Conservation (phyloP, 2,888 invertebrate genomes). For the Chironomus tentans region DNA sequence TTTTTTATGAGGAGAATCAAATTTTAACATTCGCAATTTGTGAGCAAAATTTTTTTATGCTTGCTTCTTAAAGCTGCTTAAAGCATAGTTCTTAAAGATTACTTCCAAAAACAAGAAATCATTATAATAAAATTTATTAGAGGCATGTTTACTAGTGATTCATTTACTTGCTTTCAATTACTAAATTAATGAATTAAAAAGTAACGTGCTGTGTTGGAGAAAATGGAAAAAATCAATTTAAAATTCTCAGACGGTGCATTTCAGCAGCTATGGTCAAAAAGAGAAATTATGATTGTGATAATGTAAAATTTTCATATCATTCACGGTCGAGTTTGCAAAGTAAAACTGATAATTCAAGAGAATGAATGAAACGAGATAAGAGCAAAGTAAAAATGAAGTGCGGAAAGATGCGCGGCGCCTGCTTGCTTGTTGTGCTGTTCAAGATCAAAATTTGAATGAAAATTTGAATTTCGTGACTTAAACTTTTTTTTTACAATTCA, state of each 20-base stretch:
- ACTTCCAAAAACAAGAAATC: too few species aligned
- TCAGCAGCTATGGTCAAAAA: background rate
- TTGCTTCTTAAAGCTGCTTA: too few species aligned
- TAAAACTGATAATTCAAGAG: background rate
- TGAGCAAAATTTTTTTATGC: too few species aligned
- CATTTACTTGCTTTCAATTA: too few species aligned
- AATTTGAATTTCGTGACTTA: background rate
- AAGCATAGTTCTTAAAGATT: too few species aligned
- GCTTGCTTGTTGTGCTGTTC: background rate
- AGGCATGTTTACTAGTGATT: too few species aligned
- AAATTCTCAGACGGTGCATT: background rate
- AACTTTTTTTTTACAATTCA: background rate
- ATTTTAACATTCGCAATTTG: too few species aligned
- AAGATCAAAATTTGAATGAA: background rate
- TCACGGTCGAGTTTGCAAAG: too few species aligned
- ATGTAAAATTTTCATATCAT: background rate
- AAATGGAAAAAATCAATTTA: background rate
- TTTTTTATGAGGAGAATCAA: too few species aligned
- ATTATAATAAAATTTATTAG: too few species aligned
- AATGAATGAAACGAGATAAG: background rate
- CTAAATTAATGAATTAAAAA: background rate
- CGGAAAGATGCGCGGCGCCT: background rate
- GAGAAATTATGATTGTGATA: background rate
- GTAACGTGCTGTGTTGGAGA: slow-evolving; percentile 1
- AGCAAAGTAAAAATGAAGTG: background rate